Percentiles rank a stretch among this genome's conserved stretches.
Evolutionary conservation across 2,888 invertebrate genomes (phyloP).

Genomic region (Nycteola revayana): DNA sequence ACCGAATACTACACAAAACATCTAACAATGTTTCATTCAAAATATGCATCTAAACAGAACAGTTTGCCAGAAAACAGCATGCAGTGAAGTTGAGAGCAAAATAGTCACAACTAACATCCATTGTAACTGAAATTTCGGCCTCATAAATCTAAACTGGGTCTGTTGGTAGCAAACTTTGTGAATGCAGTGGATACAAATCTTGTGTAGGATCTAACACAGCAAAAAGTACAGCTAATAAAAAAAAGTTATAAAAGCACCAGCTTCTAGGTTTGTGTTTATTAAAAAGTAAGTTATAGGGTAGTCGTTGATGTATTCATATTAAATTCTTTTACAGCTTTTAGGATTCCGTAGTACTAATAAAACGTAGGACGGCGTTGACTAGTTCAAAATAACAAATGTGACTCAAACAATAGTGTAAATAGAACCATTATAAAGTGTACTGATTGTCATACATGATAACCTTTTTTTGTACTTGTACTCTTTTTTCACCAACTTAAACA

Average conservation of each 20-base stretch:
- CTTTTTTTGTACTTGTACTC: too few relatives aligned
- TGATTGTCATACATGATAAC: too few relatives aligned
- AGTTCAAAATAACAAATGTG: too few relatives aligned
- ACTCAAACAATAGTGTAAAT: too few relatives aligned
- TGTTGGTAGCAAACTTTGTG: conserved; percentile 30
- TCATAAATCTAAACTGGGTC: conserved; percentile 28
- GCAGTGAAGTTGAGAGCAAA: conserved; percentile 23
- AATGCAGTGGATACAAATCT: conserved; percentile 37
- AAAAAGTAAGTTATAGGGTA: conserved; percentile 3
- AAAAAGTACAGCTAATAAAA: conserved; percentile 28
- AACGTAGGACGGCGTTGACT: too few relatives aligned
- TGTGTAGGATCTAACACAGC: conserved; percentile 18
- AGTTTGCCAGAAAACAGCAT: conserved; percentile 19
- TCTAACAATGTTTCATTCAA: conserved; percentile 5
- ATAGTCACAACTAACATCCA: conserved; percentile 28
- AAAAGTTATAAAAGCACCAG: conserved; percentile 12
- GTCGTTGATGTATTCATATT: too few relatives aligned
- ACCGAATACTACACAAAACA: too few relatives aligned
- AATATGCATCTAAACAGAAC: conserved; percentile 8
- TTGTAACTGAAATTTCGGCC: conserved; percentile 36
- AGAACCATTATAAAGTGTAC: too few relatives aligned
- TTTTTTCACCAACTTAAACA: too few relatives aligned
- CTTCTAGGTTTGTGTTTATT: conserved; percentile 5
- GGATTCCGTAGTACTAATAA: too few relatives aligned
- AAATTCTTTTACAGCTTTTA: too few relatives aligned